Percentiles rank a stretch among this genome's conserved stretches.
These are phyloP conservation scores for Crocuta crocuta DNA, from an alignment of 2,113 vertebrate species.

Conservation along the genomic window DNA sequence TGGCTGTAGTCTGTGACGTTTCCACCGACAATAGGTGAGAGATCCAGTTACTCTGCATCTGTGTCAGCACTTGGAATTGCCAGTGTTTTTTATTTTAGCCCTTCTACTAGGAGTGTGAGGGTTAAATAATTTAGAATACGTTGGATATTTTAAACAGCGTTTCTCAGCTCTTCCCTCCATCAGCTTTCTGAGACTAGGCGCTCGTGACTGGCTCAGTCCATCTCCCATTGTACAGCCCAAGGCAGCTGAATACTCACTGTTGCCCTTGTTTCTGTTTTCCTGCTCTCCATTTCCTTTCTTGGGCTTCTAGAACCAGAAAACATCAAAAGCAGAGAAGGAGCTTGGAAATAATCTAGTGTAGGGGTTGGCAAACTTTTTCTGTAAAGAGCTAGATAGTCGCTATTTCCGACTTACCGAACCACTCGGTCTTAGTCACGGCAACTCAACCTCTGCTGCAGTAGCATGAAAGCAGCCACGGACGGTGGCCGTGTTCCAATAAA, in stretches of 20 bases:
- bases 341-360: background rate
- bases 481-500: background rate
- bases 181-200: background rate
- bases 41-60: background rate
- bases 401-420: background rate
- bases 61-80: background rate
- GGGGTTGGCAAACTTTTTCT: background rate
- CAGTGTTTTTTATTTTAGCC: slow-evolving; percentile 30
- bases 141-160: background rate
- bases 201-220: background rate
- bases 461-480: background rate
- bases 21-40: background rate
- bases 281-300: background rate
- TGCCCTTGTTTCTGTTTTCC: slow-evolving; percentile 24
- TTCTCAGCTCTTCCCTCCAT: background rate
- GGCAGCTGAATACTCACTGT: background rate
- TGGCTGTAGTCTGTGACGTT: background rate
- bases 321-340: background rate
- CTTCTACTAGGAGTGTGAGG: background rate
- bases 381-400: background rate
- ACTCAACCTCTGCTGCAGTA: background rate
- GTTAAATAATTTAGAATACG: slow-evolving; percentile 44
- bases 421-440: background rate
- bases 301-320: slow-evolving; percentile 8
- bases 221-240: background rate